Base-by-base conservation (phyloP, 2,113 vertebrate species). In the Syngnathoides biaculeatus region DNA sequence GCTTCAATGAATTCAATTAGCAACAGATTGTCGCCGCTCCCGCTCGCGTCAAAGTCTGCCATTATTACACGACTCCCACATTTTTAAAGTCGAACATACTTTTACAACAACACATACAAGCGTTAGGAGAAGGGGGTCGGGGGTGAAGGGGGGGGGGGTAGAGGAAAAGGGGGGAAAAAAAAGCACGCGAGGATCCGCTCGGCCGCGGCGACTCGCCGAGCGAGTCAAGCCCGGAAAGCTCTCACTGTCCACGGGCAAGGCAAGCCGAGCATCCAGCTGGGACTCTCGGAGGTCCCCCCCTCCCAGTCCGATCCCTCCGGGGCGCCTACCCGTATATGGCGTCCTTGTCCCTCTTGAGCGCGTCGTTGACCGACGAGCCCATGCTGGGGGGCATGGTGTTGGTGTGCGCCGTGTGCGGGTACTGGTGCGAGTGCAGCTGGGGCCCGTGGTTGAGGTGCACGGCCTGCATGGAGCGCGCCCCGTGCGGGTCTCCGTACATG, bases 281-380 rank as follows among this genome's bases (percentile, higher is more conserved):
- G 30, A 17, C 6, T 30, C 26, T 8, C 55, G 26, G 55, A 30
- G 27, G 24, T 8, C 68, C 27, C 68, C 20, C 22, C 47, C 47
- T 7, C 66, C 69, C 72, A 50, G 13, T 57, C 26, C 55, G 7
- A 61, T 40, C n/a, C n/a, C n/a, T 24, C 67, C 53, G 50, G 47
- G 74, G 57, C 73, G 68, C 95, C 85, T 94, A 98, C 96, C 96
- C 96, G 93, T 98, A 99, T 93, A 99, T 98, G 88, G 96, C 90
- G 94, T 99, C 96, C 94, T 99, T 99, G 93, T 98, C 96, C 94
- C 96, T 95, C 93, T 98, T 98, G 90, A 98, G 94, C 86, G 95
- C 96, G 89, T 98, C 97, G 90, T 98, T 99, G 87, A 98, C 96
- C 9, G 97, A 97, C 88, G 96, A 94, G 83, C 96, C 96, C 96